Base-by-base conservation (phyloP, 2,888 invertebrate genomes). In the Drosophila melanocephala region DNA sequence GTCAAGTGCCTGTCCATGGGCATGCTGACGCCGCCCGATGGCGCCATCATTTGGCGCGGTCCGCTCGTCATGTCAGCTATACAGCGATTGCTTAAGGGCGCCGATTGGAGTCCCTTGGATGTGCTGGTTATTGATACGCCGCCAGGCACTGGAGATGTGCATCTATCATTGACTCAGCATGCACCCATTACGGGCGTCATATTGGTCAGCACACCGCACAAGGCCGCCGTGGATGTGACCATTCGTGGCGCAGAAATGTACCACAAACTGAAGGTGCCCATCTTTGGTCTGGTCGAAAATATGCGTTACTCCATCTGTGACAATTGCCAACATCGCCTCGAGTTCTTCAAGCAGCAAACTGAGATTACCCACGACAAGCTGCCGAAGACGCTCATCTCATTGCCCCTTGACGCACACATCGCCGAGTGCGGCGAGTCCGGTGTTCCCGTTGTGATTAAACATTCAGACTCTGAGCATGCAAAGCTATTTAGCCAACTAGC, bases 1-100 rank as follows among this genome's bases (percentile, higher is more conserved):
- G 95, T 99, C 3, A 98, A 98, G 95, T 99, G 98, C 90, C 97
- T 99, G 96, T 99, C 99, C 5, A 98, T 99, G 97, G 99, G 98
- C 5, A 96, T 98, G 92, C 94, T 99, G 28, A 96, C 98, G 3
- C 96, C 97, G 74, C 96, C 97, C 71, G 96, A 96, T 75, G 95
- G 97, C 12, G 97, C 99, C 0, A 96, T 98, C 14, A 96, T 99
- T 37, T 99, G 99, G 99, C 95, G 99, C 77, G 99, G 99, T 0
- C 95, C 98, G 28, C 97, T 99, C 96, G 98, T 99, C 61, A 99
- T 99, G 98, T 97, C 97, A 77, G 99, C 99, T 0, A 93, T 99
- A 67, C 97, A 98, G 83, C 96, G 97, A 82, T 94, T 99, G 33
- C 94, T 98, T 37, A 94, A 97, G 77, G 96, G 97, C 83, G 97